These are phyloP conservation scores for Benthochromis sp. DNA, from an alignment of 2,113 vertebrate genomes.

Conservation along the genomic window DNA sequence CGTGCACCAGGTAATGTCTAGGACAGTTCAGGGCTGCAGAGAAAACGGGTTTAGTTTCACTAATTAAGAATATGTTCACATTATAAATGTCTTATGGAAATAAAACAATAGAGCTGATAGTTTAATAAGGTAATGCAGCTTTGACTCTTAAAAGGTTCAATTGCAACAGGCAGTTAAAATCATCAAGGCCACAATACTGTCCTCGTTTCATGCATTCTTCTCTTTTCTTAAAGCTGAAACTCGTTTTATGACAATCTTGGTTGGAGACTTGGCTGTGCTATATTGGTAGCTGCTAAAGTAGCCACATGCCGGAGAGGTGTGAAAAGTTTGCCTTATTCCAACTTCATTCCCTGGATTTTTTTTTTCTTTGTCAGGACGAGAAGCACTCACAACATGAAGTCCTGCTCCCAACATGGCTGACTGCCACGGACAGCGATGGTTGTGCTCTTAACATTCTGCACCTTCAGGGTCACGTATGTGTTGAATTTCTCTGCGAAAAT, in stretches of 20 bases:
- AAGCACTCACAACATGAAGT: conserved; percentile 96
- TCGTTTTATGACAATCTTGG: not conserved
- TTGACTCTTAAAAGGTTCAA: not conserved
- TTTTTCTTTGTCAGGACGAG: not conserved
- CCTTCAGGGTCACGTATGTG: conserved; percentile 96
- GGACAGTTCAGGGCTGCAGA: not conserved
- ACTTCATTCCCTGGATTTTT: not conserved
- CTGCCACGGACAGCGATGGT: conserved; percentile 91
- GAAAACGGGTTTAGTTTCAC: not conserved
- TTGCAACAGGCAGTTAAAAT: not conserved
- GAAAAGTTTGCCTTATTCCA: not conserved
- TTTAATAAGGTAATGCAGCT: not conserved
- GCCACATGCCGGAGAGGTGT: not conserved
- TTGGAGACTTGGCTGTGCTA: not conserved
- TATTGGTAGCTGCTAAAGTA: not conserved
- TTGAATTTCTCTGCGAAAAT: conserved; percentile 88
- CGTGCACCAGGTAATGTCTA: not conserved
- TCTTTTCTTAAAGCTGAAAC: not conserved
- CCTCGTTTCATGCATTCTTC: not conserved
- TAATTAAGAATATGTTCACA: not conserved
- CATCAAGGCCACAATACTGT: not conserved
- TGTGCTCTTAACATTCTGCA: conserved; percentile 99
- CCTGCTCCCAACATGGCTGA: conserved; percentile 97
- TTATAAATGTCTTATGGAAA: not conserved
- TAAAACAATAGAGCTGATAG: not conserved